phyloP scores from a whole-genome alignment of 2,888 invertebrate species.

The Eupithecia tripunctaria region DNA sequence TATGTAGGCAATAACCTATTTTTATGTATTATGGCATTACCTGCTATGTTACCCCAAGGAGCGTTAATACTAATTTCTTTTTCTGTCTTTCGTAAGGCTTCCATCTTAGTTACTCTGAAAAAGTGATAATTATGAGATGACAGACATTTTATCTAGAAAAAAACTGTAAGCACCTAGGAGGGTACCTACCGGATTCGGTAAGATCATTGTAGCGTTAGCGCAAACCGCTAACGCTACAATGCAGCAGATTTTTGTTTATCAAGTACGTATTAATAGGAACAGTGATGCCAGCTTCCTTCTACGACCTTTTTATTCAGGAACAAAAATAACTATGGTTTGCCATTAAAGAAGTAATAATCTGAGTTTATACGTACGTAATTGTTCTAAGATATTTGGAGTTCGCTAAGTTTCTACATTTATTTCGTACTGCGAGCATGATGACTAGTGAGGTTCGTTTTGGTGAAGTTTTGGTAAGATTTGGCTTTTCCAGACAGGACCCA shows the following conservation, averaged over 20 bases:
- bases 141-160: not conserved
- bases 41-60: conserved; percentile 67
- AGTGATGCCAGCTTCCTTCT: not conserved
- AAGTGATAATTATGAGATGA: not conserved
- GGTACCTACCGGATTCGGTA: not conserved
- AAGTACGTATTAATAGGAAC: not conserved
- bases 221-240: not conserved
- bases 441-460: not conserved
- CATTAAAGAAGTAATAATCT: not conserved
- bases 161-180: not conserved
- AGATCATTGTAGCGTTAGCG: not conserved
- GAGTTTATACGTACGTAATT: not conserved
- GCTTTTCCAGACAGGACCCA: not conserved
- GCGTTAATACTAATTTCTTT: conserved; percentile 60
- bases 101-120: conserved; percentile 44
- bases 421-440: not conserved
- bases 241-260: not conserved
- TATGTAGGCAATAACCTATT: too few relatives aligned
- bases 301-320: not conserved
- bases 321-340: not conserved
- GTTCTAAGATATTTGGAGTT: not conserved
- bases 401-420: not conserved
- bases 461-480: not conserved
- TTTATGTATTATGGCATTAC: conserved; percentile 35
- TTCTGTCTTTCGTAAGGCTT: conserved; percentile 48